Percentiles rank a stretch among this genome's conserved stretches.
phyloP scores from a whole-genome alignment of 2,797 vertebrate genomes.

The Epinephelus malabaricus region DNA sequence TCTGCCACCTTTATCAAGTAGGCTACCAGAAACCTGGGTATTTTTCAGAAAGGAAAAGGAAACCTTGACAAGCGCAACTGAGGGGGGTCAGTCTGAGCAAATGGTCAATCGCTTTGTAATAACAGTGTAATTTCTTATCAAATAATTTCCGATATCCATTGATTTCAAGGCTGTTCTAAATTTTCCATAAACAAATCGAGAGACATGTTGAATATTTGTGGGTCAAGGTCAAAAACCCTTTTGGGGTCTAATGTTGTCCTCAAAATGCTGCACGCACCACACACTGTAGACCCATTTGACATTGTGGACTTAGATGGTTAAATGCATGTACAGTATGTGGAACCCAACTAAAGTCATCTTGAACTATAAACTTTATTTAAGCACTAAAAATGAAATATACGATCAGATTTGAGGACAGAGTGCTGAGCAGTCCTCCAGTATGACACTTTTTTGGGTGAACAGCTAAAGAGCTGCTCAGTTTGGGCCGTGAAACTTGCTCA shows the following conservation, averaged over 20 bases:
- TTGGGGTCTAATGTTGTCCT: neutral
- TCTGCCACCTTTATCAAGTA: too few relatives aligned
- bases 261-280: neutral
- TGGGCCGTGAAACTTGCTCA: too few relatives aligned
- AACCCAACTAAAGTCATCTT: neutral
- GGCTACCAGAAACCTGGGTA: too few relatives aligned
- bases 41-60: too few relatives aligned
- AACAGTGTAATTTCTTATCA: too few relatives aligned
- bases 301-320: neutral
- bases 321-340: neutral
- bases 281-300: neutral
- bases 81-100: too few relatives aligned
- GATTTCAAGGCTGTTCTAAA: neutral
- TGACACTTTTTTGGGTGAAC: neutral
- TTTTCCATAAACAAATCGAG: too few relatives aligned
- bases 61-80: neutral
- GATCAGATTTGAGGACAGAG: neutral
- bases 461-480: too few relatives aligned
- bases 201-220: neutral
- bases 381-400: accelerated
- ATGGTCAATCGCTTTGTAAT: neutral
- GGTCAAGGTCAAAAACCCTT: neutral
- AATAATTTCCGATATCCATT: neutral
- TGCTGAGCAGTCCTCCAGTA: neutral
- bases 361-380: neutral